A percentile compares a stretch with the other conserved stretches of the same genome.
Conservation (phyloP, 2,113 vertebrate genomes). For the Prietella phreatophila region DNA sequence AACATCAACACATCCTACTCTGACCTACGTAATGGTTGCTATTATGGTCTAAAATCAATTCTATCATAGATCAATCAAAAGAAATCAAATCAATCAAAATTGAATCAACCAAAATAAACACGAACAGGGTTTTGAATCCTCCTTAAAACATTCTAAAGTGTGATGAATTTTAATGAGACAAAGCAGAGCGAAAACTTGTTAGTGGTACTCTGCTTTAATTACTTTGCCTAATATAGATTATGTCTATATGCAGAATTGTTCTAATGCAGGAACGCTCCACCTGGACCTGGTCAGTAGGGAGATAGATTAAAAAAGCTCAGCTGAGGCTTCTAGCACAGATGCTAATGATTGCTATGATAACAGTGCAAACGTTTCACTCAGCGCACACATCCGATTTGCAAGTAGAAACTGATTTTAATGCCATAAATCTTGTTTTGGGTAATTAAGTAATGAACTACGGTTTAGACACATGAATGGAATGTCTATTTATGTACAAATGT, state of each 20-base stretch:
- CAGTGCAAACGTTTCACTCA: conserved; percentile 69
- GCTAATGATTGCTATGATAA: conserved; percentile 77
- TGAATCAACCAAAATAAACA: conserved; percentile 47
- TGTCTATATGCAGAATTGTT: conserved; percentile 70
- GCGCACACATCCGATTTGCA: conserved; percentile 69
- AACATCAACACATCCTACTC: conserved; percentile 61
- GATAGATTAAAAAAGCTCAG: conserved; percentile 73
- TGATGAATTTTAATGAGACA: conserved; percentile 73
- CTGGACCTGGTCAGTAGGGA: conserved; percentile 67
- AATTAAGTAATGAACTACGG: neutral
- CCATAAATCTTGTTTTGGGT: neutral
- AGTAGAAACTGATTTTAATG: conserved; percentile 39
- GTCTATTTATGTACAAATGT: neutral
- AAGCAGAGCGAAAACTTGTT: conserved; percentile 71
- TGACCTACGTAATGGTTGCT: conserved; percentile 69
- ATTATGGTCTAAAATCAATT: conserved; percentile 68
- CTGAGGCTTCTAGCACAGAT: conserved; percentile 69
- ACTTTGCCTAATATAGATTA: conserved; percentile 73
- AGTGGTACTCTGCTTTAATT: conserved; percentile 69
- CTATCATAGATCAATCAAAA: neutral
- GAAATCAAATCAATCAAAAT: conserved; percentile 17
- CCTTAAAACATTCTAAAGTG: conserved; percentile 68
- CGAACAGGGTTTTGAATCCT: conserved; percentile 62
- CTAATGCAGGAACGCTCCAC: conserved; percentile 67
- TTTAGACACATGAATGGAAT: neutral